phyloP scores from a whole-genome alignment of 92 coral and sea anemone species.

The Parazoanthus atlanticus region DNA sequence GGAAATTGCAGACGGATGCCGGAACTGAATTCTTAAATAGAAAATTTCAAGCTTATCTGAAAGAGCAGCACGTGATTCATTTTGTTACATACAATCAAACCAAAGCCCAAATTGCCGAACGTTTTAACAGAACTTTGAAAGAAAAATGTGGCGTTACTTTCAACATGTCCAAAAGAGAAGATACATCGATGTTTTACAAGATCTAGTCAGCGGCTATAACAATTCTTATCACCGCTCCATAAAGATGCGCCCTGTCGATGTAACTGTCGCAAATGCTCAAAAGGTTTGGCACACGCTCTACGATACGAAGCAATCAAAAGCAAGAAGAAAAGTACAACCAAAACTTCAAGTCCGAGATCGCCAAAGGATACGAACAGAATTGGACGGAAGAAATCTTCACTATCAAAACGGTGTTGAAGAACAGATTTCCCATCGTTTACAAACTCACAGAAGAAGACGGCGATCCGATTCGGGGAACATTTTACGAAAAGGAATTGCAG shows the following conservation, averaged over 20 bases:
- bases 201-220: constrained; percentile 16
- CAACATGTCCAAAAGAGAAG: not conserved
- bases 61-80: not conserved
- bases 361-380: not conserved
- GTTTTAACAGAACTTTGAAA: not conserved
- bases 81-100: not conserved
- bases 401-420: not conserved
- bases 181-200: constrained; percentile 29
- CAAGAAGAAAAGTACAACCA: not conserved
- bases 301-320: not conserved
- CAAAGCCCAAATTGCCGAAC: not conserved
- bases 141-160: not conserved
- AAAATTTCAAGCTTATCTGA: not conserved
- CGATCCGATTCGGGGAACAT: not conserved
- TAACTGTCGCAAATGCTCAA: constrained; percentile 17
- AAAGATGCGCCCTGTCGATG: constrained; percentile 19
- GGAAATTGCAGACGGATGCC: not conserved
- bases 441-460: not conserved
- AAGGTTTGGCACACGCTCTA: not conserved
- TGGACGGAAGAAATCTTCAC: not conserved
- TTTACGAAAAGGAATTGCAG: not conserved
- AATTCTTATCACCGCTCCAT: constrained; percentile 40
- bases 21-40: not conserved
- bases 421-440: not conserved
- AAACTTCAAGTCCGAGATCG: not conserved